These are phyloP conservation scores for Clarias gariepinus DNA, from an alignment of 2,113 vertebrate genomes.

Conservation along the genomic window DNA sequence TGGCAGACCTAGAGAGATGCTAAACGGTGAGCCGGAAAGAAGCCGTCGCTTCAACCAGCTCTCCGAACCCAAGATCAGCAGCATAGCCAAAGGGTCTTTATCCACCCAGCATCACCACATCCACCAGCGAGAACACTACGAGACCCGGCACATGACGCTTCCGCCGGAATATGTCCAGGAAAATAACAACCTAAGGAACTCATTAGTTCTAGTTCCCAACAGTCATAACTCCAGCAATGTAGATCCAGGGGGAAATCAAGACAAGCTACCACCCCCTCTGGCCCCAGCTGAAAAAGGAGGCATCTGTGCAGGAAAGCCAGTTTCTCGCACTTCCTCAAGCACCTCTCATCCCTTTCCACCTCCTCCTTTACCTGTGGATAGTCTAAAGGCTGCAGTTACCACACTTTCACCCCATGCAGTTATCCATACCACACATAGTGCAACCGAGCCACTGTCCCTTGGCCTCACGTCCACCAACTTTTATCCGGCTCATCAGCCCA, in stretches of 20 bases:
- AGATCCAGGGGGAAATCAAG: conserved; percentile 75
- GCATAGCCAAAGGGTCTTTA: conserved; percentile 71
- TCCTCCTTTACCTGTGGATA: conserved; percentile 81
- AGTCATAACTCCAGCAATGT: conserved; percentile 75
- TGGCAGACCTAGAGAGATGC: conserved; percentile 81
- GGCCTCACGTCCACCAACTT: conserved; percentile 83
- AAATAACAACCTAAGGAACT: conserved; percentile 80
- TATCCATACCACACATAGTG: conserved; percentile 90
- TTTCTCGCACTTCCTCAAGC: conserved; percentile 72
- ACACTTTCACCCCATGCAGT: conserved; percentile 87
- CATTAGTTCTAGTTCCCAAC: conserved; percentile 90
- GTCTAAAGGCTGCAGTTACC: conserved; percentile 77
- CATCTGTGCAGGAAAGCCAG: conserved; percentile 82
- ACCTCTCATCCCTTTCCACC: conserved; percentile 72
- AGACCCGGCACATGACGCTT: conserved; percentile 84
- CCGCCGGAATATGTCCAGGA: conserved; percentile 85
- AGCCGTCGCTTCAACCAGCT: conserved; percentile 73
- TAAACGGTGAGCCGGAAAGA: conserved; percentile 91
- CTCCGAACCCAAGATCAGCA: conserved; percentile 64
- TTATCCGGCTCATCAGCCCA: conserved; percentile 84
- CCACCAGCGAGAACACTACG: conserved; percentile 77
- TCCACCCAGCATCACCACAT: conserved; percentile 67
- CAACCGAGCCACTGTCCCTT: conserved; percentile 84
- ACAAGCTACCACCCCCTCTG: conserved; percentile 76
- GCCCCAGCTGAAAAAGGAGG: conserved; percentile 78